Percentiles rank a stretch among this genome's conserved stretches.
Evolutionary conservation across 2,113 vertebrate genomes (phyloP).

Genomic region (Syrmaticus mikado): DNA sequence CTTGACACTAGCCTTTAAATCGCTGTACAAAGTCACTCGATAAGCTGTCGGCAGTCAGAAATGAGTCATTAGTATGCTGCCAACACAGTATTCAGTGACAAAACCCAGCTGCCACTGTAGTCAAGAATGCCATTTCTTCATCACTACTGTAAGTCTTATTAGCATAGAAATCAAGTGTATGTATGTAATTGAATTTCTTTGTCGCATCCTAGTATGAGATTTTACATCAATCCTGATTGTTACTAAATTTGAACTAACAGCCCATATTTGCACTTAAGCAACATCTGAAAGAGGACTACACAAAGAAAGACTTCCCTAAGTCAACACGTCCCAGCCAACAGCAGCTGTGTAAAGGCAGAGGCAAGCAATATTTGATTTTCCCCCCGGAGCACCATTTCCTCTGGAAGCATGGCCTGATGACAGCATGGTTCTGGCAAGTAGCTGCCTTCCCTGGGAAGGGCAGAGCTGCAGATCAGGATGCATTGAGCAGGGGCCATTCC

Average conservation of each 20-base stretch:
- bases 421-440: constrained; percentile 18
- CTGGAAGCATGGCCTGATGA: constrained; percentile 5
- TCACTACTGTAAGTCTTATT: constrained; percentile 66
- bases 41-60: constrained; percentile 70
- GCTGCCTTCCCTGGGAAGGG: constrained; percentile 8
- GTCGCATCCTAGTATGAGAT: constrained; percentile 62
- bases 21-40: constrained; percentile 37
- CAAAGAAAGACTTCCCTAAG: constrained; percentile 69
- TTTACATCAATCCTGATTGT: constrained; percentile 71
- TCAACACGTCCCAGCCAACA: constrained; percentile 64
- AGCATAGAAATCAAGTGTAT: constrained; percentile 69
- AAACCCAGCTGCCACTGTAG: constrained; percentile 70
- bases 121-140: constrained; percentile 65
- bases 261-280: constrained; percentile 67
- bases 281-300: constrained; percentile 64
- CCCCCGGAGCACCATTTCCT: neutral
- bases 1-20: constrained; percentile 46
- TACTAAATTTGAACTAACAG: constrained; percentile 71
- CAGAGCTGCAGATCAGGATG: neutral
- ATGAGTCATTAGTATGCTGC: constrained; percentile 73
- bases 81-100: constrained; percentile 71
- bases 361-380: constrained; percentile 55
- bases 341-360: constrained; percentile 58
- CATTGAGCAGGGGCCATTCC: neutral
- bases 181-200: constrained; percentile 75